Evolutionary conservation across 1,140 invertebrate genomes (phyloP).

Genomic region (Physella acuta): DNA sequence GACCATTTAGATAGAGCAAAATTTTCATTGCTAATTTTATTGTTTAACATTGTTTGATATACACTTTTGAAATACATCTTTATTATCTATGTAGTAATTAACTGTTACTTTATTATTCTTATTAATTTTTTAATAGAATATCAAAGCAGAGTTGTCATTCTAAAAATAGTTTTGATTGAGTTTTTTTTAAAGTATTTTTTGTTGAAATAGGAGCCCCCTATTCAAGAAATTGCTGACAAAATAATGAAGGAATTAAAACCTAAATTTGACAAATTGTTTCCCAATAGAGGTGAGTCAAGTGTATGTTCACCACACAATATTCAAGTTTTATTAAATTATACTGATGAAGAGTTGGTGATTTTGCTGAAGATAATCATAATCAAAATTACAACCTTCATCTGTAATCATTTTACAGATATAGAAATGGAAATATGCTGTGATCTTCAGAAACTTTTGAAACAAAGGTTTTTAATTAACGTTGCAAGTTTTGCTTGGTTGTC

Average conservation of each 20-base stretch:
- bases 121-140: too few relatives aligned
- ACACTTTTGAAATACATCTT: too few relatives aligned
- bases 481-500: background rate
- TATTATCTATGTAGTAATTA: too few relatives aligned
- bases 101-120: too few relatives aligned
- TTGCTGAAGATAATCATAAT: background rate
- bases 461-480: background rate
- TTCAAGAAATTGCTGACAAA: conserved; percentile 15
- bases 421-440: conserved; percentile 15
- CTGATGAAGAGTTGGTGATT: too few relatives aligned
- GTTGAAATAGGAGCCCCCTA: conserved; percentile 1
- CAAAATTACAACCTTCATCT: background rate
- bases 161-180: too few relatives aligned
- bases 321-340: too few relatives aligned
- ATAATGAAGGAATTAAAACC: conserved; percentile 12
- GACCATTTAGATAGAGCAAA: too few relatives aligned
- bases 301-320: too few relatives aligned
- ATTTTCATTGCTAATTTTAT: too few relatives aligned
- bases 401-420: conserved; percentile 7
- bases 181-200: background rate
- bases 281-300: conserved; percentile 15
- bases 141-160: too few relatives aligned
- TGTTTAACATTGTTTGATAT: too few relatives aligned
- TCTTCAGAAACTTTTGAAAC: conserved; percentile 9
- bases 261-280: conserved; percentile 17